These are phyloP conservation scores for Loris lydekkerianus DNA, from an alignment of 2,797 vertebrate species.

Conservation along the genomic window DNA sequence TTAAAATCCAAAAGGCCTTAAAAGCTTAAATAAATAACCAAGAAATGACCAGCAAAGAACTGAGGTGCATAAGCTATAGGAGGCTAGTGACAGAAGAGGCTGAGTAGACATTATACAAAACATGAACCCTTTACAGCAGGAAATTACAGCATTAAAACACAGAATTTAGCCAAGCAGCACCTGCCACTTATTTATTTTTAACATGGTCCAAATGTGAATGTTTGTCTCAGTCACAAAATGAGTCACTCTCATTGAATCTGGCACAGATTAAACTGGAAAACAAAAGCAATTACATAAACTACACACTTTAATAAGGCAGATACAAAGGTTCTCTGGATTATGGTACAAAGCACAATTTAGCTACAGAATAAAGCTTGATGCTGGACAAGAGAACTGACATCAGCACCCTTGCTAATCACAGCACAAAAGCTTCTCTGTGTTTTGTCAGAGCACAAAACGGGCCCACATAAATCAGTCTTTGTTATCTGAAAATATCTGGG, in stretches of 20 bases:
- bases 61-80: not conserved
- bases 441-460: constrained; percentile 88
- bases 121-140: constrained; percentile 68
- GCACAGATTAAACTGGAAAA: constrained; percentile 87
- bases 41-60: not conserved
- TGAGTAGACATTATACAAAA: not conserved
- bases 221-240: constrained; percentile 88
- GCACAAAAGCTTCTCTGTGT: constrained; percentile 96
- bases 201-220: constrained; percentile 85
- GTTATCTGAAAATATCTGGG: constrained; percentile 95
- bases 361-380: constrained; percentile 91
- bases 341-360: constrained; percentile 95
- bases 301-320: constrained; percentile 90
- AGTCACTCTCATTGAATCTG: constrained; percentile 89
- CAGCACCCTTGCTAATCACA: constrained; percentile 93
- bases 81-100: not conserved
- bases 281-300: constrained; percentile 92
- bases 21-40: constrained; percentile 35
- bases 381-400: constrained; percentile 93
- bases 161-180: constrained; percentile 87
- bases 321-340: constrained; percentile 91
- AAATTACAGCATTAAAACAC: constrained; percentile 82
- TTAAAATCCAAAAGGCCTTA: constrained; percentile 21
- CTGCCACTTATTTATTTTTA: constrained; percentile 88
- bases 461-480: constrained; percentile 96